These are phyloP conservation scores for Montifringilla adamsi DNA, from an alignment of 2,113 vertebrate species.

Conservation along the genomic window DNA sequence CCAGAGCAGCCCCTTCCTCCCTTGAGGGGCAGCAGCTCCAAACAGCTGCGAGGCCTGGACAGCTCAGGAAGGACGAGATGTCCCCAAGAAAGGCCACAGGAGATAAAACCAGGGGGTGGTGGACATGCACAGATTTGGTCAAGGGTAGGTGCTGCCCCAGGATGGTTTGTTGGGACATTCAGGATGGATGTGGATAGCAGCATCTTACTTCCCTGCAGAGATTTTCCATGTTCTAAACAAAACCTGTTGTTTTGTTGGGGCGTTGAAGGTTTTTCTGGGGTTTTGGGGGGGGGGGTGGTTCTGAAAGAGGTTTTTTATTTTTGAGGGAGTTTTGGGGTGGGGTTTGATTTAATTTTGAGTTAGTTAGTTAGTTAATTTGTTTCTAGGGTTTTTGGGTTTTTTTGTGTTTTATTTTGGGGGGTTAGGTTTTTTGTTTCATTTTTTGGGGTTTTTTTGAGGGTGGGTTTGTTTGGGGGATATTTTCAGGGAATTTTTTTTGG, in stretches of 20 bases:
- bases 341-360: not conserved
- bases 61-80: not conserved
- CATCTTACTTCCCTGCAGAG: not conserved
- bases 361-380: too few relatives aligned
- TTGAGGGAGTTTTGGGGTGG: not conserved
- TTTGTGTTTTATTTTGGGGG: not conserved
- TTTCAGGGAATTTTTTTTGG: not conserved
- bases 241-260: not conserved
- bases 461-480: not conserved
- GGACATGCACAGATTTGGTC: too few relatives aligned
- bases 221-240: not conserved
- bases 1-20: not conserved
- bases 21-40: not conserved
- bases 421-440: not conserved
- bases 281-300: accelerated
- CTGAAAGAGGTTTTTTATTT: too few relatives aligned
- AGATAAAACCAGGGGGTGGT: not conserved
- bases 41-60: not conserved
- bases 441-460: not conserved
- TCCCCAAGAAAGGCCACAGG: not conserved
- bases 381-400: not conserved
- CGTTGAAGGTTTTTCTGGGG: not conserved
- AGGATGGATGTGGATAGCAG: not conserved
- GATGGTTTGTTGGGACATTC: not conserved
- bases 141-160: not conserved